Conservation (phyloP, 1,140 invertebrate species). For the Sminthurinus signatus region DNA sequence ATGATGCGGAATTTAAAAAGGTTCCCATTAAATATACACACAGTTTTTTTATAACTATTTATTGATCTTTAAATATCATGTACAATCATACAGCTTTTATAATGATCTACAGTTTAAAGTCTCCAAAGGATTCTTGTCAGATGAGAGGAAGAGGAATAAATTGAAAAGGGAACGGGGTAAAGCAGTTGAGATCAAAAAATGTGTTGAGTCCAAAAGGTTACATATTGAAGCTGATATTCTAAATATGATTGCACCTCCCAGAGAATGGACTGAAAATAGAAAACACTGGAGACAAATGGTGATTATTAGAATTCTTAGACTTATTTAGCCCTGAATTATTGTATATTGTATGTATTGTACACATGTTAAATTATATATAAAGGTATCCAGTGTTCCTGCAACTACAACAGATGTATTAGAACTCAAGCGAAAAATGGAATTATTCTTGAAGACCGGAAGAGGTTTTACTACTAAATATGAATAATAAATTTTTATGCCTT, state of each 20-base stretch:
- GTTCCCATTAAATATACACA: too few species aligned
- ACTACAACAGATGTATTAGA: constrained; percentile 91
- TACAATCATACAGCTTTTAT: too few species aligned
- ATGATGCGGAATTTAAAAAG: too few species aligned
- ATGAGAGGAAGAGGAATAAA: too few species aligned
- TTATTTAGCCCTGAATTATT: too few species aligned
- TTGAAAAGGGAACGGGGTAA: too few species aligned
- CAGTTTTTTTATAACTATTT: too few species aligned
- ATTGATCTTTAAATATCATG: too few species aligned
- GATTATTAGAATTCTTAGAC: background rate
- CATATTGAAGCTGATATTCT: constrained; percentile 65
- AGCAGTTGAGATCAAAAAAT: too few species aligned
- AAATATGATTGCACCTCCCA: constrained; percentile 88
- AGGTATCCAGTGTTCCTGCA: constrained; percentile 90
- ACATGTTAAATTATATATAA: background rate
- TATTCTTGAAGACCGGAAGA: constrained; percentile 81
- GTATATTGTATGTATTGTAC: constrained; percentile 1
- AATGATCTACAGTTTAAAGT: background rate
- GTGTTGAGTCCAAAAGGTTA: background rate
- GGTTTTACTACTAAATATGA: too few species aligned
- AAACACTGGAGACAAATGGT: constrained; percentile 68
- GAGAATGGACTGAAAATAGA: constrained; percentile 87
- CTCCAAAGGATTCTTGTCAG: background rate
- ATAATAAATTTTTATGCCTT: too few species aligned
- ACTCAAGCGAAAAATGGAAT: constrained; percentile 90